phyloP scores from a whole-genome alignment of 2,888 invertebrate genomes.

The Plagodis dolabraria region DNA sequence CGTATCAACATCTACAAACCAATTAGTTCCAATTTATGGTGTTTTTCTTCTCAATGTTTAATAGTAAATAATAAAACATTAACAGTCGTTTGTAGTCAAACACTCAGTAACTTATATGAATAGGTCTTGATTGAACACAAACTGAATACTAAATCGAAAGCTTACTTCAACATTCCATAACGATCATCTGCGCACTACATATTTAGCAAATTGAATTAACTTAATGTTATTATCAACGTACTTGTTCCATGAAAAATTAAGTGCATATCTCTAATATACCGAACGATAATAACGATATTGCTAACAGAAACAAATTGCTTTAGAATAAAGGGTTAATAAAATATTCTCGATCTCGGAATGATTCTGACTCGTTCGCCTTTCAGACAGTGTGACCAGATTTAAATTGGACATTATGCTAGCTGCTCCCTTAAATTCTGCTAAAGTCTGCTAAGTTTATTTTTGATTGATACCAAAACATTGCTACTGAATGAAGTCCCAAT shows the following conservation, averaged over 20 bases:
- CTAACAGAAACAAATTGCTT: too few relatives aligned
- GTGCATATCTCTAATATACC: conserved; percentile 12
- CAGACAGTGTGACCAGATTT: too few relatives aligned
- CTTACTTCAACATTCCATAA: conserved; percentile 63
- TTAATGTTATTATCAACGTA: conserved; percentile 47
- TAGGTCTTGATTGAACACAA: conserved; percentile 49
- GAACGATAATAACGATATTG: conserved; percentile 14
- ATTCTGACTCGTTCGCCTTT: too few relatives aligned
- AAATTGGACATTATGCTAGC: too few relatives aligned
- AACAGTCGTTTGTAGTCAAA: conserved; percentile 45
- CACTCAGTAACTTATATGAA: conserved; percentile 40
- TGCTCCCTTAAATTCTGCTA: too few relatives aligned
- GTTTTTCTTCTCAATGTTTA: conserved; percentile 41
- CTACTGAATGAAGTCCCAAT: too few relatives aligned
- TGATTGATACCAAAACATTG: too few relatives aligned
- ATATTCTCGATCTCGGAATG: too few relatives aligned
- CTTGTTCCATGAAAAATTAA: conserved; percentile 18
- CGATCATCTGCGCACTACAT: conserved; percentile 56
- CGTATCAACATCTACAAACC: conserved; percentile 48
- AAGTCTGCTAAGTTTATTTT: too few relatives aligned
- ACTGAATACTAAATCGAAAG: conserved; percentile 68
- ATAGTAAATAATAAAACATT: conserved; percentile 49
- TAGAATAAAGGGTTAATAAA: too few relatives aligned
- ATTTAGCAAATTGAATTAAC: conserved; percentile 64
- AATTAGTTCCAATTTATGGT: conserved; percentile 43